Conservation (phyloP, 2,888 invertebrate genomes). For the Junonia oenone region DNA sequence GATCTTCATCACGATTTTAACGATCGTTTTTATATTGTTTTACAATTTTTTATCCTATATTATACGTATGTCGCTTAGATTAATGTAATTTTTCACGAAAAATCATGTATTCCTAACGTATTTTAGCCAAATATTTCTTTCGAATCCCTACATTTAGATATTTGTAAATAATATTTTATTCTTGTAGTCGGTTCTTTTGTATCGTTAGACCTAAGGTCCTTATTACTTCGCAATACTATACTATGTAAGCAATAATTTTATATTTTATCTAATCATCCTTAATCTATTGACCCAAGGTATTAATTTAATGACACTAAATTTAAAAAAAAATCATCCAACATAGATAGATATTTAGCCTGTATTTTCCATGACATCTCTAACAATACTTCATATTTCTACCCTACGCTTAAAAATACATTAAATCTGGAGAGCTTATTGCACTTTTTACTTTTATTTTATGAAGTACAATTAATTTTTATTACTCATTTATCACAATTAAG, state of each 20-base stretch:
- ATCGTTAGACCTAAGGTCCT: conserved; percentile 70
- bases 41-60: conserved; percentile 42
- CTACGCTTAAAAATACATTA: conserved; percentile 3
- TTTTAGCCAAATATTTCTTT: conserved; percentile 77
- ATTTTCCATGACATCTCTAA: conserved; percentile 1
- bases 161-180: conserved; percentile 75
- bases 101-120: conserved; percentile 66
- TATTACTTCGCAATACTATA: conserved; percentile 72
- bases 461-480: background rate
- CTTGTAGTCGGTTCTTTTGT: conserved; percentile 68
- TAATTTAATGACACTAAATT: conserved; percentile 20
- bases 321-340: conserved; percentile 14
- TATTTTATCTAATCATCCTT: conserved; percentile 43
- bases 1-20: conserved; percentile 62
- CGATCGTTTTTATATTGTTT: conserved; percentile 50
- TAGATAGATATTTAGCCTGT: conserved; percentile 9
- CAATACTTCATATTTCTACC: conserved; percentile 2
- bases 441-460: background rate
- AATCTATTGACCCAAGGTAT: conserved; percentile 28
- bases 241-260: conserved; percentile 73
- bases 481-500: conserved; percentile 6
- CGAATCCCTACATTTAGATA: conserved; percentile 60
- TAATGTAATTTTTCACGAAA: conserved; percentile 47
- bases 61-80: conserved; percentile 45
- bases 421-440: conserved; percentile 14